Evolutionary conservation across 2,113 vertebrate species (phyloP), one percentile per base, ranked within the genome.

Genomic region (Lampris megalopsis): DNA sequence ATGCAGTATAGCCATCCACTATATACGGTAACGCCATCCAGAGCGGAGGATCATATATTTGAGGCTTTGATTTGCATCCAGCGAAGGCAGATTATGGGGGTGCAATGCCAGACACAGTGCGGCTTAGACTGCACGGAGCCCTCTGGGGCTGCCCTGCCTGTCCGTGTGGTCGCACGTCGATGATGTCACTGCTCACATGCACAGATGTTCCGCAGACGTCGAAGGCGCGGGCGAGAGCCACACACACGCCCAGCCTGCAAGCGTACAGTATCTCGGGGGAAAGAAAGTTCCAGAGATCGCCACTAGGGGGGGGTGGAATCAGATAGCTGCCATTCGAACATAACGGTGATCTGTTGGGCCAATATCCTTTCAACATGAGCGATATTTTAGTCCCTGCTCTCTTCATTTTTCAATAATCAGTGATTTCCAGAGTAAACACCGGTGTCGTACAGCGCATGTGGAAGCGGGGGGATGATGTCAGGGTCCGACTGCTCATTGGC

Each of bases 71-170:
- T 82, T 63, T 81, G 68, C 45, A 70, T 68, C 61, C 83, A 88
- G 80, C 70, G 82, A 70, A 87, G 71, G 60, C 80, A 92, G 90
- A 92, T 93, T 92, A 92, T 86, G 90, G 89, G 91, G 89, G 80
- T 92, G 88, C 82, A 73, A 76, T 90, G 91, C 88, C 91, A 90
- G 90, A 87, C 86, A 83, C 78, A 83, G 83, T 90, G 89, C 83
- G 90, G 90, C 83, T 77, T 84, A 92, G 91, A 93, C 91, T 87
- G 63, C 52, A 63, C 71, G 90, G 90, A 93, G 90, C 89, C 91
- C 89, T 85, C 54, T 6, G 43, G 75, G 68, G 81, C 82, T 69
- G 83, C 57, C 53, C 79, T 71, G 81, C 80, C 80, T 84, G 73
- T 88, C 81, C 82, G 4, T 89, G 88, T 74, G 88, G 88, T 86